phyloP scores from a whole-genome alignment of 2,113 vertebrate genomes.

The Carlito syrichta region DNA sequence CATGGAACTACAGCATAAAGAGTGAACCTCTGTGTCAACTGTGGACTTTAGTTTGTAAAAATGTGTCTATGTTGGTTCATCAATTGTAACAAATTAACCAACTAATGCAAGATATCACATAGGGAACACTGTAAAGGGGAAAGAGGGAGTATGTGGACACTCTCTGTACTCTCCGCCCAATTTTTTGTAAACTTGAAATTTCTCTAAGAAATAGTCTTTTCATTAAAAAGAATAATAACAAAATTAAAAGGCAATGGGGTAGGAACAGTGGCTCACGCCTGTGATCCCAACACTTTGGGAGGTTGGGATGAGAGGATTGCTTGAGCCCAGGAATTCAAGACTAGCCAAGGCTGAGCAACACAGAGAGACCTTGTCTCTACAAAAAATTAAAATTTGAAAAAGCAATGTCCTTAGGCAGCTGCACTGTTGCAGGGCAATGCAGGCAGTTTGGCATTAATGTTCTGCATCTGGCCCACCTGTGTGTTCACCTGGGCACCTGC shows the following conservation, averaged over 20 bases:
- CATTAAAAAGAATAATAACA: neutral
- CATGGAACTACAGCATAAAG: neutral
- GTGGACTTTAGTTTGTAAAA: neutral
- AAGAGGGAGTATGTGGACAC: too few species aligned
- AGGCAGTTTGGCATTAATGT: neutral
- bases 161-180: neutral
- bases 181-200: neutral
- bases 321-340: too few species aligned
- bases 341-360: too few species aligned
- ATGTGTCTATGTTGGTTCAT: rapidly evolving
- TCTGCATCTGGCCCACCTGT: neutral
- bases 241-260: too few species aligned
- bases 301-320: too few species aligned
- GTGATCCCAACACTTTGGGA: too few species aligned
- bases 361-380: too few species aligned
- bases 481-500: neutral
- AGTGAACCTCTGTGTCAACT: neutral
- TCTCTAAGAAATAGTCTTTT: neutral
- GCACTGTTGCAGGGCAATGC: rapidly evolving
- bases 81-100: neutral
- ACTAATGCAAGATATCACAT: neutral
- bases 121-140: neutral
- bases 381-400: too few species aligned
- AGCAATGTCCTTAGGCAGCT: neutral
- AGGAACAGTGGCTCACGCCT: too few species aligned